Conservation (phyloP, 2,797 vertebrate genomes). For the Neosilurus hyrtlii region DNA sequence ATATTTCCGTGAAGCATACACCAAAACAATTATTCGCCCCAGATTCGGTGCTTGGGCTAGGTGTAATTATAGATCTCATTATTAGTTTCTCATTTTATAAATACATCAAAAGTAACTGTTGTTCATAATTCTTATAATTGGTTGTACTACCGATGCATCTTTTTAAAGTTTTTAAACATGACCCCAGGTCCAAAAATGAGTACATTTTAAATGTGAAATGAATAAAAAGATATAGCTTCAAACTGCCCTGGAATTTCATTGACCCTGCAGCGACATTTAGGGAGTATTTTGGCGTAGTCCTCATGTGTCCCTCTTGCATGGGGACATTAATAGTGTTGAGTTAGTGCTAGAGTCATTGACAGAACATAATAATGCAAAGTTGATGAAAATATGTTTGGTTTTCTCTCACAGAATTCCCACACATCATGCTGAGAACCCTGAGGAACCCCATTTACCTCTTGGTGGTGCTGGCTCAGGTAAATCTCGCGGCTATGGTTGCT, state of each 20-base stretch:
- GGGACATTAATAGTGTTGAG: neutral
- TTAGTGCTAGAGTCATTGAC: neutral
- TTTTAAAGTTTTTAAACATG: neutral
- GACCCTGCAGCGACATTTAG: neutral
- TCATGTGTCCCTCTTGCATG: neutral
- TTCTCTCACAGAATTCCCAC: conserved; percentile 80
- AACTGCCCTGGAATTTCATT: neutral
- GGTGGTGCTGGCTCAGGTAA: conserved; percentile 87
- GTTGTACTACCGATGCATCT: neutral
- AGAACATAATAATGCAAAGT: neutral
- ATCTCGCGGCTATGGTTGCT: conserved; percentile 78
- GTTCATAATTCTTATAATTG: neutral
- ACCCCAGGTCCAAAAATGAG: no score
- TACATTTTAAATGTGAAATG: neutral
- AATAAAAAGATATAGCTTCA: neutral
- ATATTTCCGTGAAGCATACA: no score
- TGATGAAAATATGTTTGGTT: neutral
- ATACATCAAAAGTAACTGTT: neutral
- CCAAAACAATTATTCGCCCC: no score
- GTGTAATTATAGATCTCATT: neutral
- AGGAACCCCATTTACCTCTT: conserved; percentile 81
- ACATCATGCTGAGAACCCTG: conserved; percentile 78
- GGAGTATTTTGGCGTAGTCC: no score
- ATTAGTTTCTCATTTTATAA: neutral
- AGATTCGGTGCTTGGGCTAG: no score